Percentiles rank a stretch among this genome's conserved stretches.
phyloP scores from a whole-genome alignment of 1,140 invertebrate genomes.

The Pteromalus puparum region DNA sequence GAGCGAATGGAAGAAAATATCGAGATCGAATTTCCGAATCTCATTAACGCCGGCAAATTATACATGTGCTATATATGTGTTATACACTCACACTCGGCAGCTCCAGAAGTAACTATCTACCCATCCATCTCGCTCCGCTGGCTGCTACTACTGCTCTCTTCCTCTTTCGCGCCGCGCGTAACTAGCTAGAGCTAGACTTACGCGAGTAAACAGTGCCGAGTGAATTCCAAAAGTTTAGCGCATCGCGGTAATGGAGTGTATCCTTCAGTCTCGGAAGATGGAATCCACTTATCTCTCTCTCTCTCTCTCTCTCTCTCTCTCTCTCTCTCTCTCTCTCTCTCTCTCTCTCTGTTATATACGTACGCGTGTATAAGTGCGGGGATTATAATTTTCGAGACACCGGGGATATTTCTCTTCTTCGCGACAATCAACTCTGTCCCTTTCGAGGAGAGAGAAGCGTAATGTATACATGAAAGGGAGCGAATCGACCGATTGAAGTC shows the following conservation, averaged over 20 bases:
- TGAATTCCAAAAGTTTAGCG: slow-evolving; percentile 41
- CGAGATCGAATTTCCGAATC: slow-evolving; percentile 43
- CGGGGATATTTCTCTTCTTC: too few species aligned
- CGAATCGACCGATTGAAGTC: too few species aligned
- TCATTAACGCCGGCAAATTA: slow-evolving; percentile 36
- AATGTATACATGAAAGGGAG: too few species aligned
- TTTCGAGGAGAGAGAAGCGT: too few species aligned
- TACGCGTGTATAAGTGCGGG: not conserved
- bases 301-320: too few species aligned
- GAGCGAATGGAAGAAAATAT: not conserved
- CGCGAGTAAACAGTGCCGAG: slow-evolving; percentile 10
- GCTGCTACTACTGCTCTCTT: not conserved
- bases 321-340: too few species aligned
- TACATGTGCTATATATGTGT: not conserved
- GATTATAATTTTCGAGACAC: not conserved
- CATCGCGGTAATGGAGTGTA: slow-evolving; percentile 41
- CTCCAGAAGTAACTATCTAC: not conserved
- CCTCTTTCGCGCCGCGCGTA: not conserved
- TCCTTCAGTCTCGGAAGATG: not conserved
- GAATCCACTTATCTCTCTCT: slow-evolving; percentile 34
- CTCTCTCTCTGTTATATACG: too few species aligned
- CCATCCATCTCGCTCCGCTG: not conserved
- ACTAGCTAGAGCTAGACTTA: not conserved
- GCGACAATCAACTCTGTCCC: not conserved
- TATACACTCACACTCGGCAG: not conserved